These are phyloP conservation scores for Cephus pulcher DNA, from an alignment of 2,888 invertebrate species.

Conservation along the genomic window DNA sequence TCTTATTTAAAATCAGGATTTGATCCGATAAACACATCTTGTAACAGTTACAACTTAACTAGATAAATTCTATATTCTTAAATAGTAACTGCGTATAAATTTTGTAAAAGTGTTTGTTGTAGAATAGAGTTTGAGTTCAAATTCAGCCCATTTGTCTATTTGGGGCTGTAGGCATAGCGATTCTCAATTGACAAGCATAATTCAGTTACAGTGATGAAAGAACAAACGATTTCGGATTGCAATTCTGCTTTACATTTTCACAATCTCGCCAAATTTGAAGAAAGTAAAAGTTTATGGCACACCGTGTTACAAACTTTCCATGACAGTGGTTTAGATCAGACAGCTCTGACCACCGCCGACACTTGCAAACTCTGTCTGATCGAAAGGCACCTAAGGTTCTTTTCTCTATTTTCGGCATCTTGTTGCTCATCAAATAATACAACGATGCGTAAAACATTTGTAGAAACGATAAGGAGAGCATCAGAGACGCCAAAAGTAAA, in stretches of 20 bases:
- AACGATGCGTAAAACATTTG: not conserved
- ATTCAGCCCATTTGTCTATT: not conserved
- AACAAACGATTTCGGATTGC: not conserved
- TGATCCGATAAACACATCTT: not conserved
- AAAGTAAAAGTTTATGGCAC: constrained; percentile 33
- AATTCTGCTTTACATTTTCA: not conserved
- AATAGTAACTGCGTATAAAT: not conserved
- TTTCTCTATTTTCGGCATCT: not conserved
- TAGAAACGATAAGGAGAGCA: not conserved
- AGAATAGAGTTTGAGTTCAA: not conserved
- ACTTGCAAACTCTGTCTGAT: constrained; percentile 31
- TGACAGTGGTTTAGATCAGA: constrained; percentile 39
- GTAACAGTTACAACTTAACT: not conserved
- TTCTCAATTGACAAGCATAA: not conserved
- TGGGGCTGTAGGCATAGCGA: not conserved
- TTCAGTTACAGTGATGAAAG: not conserved
- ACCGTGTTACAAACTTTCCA: constrained; percentile 37
- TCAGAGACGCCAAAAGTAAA: not conserved
- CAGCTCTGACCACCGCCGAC: constrained; percentile 32
- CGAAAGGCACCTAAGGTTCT: constrained; percentile 9
- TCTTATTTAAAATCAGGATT: not conserved
- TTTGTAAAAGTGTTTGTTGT: not conserved
- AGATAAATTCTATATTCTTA: not conserved
- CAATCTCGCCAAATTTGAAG: not conserved
- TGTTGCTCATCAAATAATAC: not conserved